These are phyloP conservation scores for Apamea epomidion DNA, from an alignment of 2,888 invertebrate species.

Conservation along the genomic window DNA sequence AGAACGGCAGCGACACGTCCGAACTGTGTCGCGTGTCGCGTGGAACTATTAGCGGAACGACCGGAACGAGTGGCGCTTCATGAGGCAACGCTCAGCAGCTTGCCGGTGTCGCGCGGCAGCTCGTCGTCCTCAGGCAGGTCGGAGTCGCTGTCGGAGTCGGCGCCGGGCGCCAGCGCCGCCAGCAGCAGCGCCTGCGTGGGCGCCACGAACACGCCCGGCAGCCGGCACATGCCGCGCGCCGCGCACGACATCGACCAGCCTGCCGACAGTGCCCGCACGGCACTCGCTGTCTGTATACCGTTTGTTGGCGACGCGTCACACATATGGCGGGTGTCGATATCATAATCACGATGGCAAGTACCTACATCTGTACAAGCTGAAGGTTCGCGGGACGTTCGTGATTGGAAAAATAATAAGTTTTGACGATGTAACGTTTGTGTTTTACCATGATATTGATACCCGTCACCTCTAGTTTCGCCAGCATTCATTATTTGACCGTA, in stretches of 20 bases:
- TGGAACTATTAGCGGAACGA: not conserved
- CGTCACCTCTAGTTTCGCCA: not conserved
- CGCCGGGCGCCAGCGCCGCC: constrained; percentile 64
- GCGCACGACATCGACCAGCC: constrained; percentile 52
- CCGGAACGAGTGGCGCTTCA: not conserved
- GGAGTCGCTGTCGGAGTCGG: not conserved
- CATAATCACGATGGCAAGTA: not conserved
- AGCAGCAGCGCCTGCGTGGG: constrained; percentile 78
- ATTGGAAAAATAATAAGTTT: not conserved
- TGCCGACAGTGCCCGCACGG: constrained; percentile 15
- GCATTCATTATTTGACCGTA: not conserved
- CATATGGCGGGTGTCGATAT: not conserved
- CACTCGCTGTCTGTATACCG: too few relatives aligned
- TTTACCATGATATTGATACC: not conserved
- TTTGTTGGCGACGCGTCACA: not conserved
- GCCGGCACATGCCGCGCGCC: constrained; percentile 68
- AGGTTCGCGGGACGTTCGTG: too few relatives aligned
- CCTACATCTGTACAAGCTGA: not conserved
- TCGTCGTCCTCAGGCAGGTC: not conserved
- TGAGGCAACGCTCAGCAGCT: not conserved
- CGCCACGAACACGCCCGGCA: constrained; percentile 74
- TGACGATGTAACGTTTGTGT: not conserved
- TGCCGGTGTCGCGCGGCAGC: not conserved
- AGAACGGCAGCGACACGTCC: not conserved
- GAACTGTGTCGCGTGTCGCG: not conserved